These are phyloP conservation scores for Larimichthys crocea DNA, from an alignment of 2,113 vertebrate genomes.

Conservation along the genomic window DNA sequence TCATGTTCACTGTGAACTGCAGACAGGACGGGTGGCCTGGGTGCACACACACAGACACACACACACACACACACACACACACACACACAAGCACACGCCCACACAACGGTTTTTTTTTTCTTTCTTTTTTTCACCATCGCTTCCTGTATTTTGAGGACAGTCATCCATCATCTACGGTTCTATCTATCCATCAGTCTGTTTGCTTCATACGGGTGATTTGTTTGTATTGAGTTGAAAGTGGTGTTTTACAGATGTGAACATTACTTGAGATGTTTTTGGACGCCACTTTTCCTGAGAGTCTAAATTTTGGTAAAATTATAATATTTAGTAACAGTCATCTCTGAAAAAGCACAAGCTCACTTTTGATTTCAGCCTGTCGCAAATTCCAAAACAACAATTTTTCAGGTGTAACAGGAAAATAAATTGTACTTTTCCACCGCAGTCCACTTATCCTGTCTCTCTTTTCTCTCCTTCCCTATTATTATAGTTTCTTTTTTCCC, in stretches of 20 bases:
- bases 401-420: neutral
- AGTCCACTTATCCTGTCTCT: neutral
- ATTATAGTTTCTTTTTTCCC: neutral
- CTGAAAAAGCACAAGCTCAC: neutral
- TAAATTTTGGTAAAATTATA: neutral
- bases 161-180: constrained; percentile 29
- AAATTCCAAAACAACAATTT: constrained; percentile 2
- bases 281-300: neutral
- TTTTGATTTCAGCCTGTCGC: constrained; percentile 3
- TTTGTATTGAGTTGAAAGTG: neutral
- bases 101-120: constrained; percentile 59
- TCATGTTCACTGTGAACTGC: constrained; percentile 97
- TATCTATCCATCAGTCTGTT: constrained; percentile 14
- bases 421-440: neutral
- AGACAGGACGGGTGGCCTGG: constrained; percentile 95
- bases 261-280: neutral
- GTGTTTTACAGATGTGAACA: neutral
- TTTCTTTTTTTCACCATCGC: constrained; percentile 54
- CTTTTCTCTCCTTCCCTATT: neutral
- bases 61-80: constrained; percentile 29
- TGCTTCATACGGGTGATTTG: constrained; percentile 3
- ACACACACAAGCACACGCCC: constrained; percentile 44
- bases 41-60: constrained; percentile 65
- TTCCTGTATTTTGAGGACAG: constrained; percentile 50
- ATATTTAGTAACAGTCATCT: neutral